These are phyloP conservation scores for Microcebus tavaratra DNA, from an alignment of 2,113 vertebrate species.

Conservation along the genomic window DNA sequence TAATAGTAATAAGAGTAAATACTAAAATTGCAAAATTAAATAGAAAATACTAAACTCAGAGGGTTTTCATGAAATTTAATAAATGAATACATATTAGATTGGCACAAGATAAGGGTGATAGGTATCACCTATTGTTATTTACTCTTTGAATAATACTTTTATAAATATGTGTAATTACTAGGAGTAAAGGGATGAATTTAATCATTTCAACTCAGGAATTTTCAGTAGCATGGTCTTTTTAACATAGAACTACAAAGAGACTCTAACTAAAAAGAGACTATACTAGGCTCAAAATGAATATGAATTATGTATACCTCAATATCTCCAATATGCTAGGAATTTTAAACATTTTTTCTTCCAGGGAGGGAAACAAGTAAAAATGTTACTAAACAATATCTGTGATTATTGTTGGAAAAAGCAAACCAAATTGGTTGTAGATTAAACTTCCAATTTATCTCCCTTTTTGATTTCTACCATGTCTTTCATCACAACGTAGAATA, in stretches of 20 bases:
- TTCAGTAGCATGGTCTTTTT: neutral
- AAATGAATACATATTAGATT: neutral
- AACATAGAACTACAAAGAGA: neutral
- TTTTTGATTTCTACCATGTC: conserved; percentile 4
- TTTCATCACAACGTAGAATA: neutral
- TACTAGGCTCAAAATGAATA: neutral
- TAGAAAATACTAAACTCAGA: neutral
- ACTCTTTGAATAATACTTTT: neutral
- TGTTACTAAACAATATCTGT: conserved; percentile 34
- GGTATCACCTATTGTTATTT: neutral
- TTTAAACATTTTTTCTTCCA: neutral
- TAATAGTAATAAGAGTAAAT: neutral
- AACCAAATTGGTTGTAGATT: conserved; percentile 32
- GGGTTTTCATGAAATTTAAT: neutral
- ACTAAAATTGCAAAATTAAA: neutral
- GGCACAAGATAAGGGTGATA: neutral
- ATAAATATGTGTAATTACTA: neutral
- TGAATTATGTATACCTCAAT: neutral
- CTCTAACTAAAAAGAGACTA: neutral
- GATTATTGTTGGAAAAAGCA: conserved; percentile 43
- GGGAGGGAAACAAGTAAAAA: neutral
- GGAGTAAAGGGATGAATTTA: neutral
- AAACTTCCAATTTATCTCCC: conserved; percentile 34
- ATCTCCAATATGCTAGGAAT: neutral
- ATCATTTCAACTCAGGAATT: neutral